Base-by-base conservation (phyloP, 1,140 invertebrate species). In the Ectropis grisescens region DNA sequence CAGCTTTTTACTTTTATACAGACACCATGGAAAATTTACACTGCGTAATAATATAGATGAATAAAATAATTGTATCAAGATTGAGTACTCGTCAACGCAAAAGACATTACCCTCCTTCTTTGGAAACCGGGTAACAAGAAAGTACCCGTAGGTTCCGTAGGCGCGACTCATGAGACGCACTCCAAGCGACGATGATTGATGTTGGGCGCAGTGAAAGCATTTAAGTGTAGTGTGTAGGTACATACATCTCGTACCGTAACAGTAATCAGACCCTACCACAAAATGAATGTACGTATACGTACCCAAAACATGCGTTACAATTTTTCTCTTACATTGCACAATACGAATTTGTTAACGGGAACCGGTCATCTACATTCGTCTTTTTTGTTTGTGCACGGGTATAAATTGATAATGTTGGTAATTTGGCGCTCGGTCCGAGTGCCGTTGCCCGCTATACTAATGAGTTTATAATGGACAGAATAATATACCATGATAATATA, bases 381-480 rank as follows among this genome's bases (percentile, higher is more conserved):
- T 74, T 80, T 79, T 81, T 81, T 81, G 65, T 78, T 71, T 78
- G 64, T 76, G 64, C 52, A 49, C 57, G 49, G 53, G 61, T 67
- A 72, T 76, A 76, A 75, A 71, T 74, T 80, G 72, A 75, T 80
- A 80, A 78, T 80, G 72, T 67, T 66, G 69, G 75, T 80, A 75
- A 80, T 80, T 80, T 78, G 72, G 70, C 66, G 66, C 48, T 56
- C 61, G 58, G 37, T 46, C 34, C 54, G 58, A 78, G 67, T 74
- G 66, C 75, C 72, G 72, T 80, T 78, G 67, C 57, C 53, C 66
- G 72, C 60, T 64, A 71, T 59, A 58, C 75, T 80, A 80, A 80
- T 80, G 72, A 74, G 59, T 71, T 80, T 80, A 80, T 80, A 80
- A 80, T 80, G 70, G 62, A 62, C 53, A 61, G 54, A 72, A 74